Percentiles rank a stretch among this genome's conserved stretches.
phyloP scores from a whole-genome alignment of 2,797 vertebrate genomes.

The Holocentrus rufus region DNA sequence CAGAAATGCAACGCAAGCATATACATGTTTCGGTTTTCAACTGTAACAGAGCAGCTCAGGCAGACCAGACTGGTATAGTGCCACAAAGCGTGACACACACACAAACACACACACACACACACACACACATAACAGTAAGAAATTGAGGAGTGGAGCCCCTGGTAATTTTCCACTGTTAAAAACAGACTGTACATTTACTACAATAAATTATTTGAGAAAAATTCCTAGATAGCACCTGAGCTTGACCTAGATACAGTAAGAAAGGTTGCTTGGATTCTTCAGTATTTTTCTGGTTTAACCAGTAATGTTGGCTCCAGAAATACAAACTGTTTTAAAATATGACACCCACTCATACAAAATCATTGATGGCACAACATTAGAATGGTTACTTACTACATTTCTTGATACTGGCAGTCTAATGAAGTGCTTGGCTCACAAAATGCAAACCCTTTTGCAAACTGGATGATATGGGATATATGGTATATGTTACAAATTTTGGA shows the following conservation, averaged over 20 bases:
- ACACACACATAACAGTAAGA: not conserved
- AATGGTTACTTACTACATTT: not conserved
- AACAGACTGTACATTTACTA: slow-evolving; percentile 8
- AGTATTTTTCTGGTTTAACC: too few relatives aligned
- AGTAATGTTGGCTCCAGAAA: too few relatives aligned
- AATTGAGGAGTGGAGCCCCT: not conserved
- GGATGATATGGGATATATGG: not conserved
- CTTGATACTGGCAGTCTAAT: not conserved
- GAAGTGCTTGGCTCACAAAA: not conserved
- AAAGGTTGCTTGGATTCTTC: too few relatives aligned
- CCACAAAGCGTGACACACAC: not conserved
- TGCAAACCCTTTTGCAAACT: not conserved
- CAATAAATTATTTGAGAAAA: not conserved
- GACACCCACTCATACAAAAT: not conserved
- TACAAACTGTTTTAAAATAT: too few relatives aligned
- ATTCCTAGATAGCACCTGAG: not conserved
- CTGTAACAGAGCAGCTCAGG: not conserved
- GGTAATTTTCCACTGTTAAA: not conserved
- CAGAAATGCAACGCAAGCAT: not conserved
- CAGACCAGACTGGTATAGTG: not conserved
- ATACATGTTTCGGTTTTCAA: not conserved
- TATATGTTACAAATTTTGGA: not conserved
- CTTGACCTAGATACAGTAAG: too few relatives aligned
- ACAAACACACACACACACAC: not conserved
- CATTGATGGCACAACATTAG: not conserved